Percentiles rank a stretch among this genome's conserved stretches.
Conservation (phyloP, 2,797 vertebrate species). For the Hoplostethus atlanticus region DNA sequence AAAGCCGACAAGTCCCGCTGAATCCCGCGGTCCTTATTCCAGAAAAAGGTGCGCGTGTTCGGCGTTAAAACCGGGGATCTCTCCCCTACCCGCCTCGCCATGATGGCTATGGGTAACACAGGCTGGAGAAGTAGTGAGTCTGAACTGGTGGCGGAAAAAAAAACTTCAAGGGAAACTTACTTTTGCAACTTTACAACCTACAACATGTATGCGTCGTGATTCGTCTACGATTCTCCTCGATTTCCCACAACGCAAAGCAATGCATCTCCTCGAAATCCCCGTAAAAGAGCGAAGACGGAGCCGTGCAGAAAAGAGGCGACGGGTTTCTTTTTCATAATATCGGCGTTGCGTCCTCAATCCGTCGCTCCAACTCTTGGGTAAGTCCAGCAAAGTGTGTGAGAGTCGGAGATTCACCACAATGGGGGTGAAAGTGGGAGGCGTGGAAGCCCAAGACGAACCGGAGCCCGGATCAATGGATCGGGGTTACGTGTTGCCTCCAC, state of each 20-base stretch:
- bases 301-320: conserved; percentile 47
- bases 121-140: conserved; percentile 59
- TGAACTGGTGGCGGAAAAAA: conserved; percentile 41
- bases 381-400: conserved; percentile 75
- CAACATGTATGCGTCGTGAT: conserved; percentile 50
- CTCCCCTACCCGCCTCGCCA: conserved; percentile 82
- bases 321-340: conserved; percentile 10
- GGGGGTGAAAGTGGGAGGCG: conserved; percentile 84
- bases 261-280: conserved; percentile 51
- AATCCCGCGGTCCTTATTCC: conserved; percentile 58
- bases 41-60: conserved; percentile 57
- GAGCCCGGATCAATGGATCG: conserved; percentile 78
- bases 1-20: conserved; percentile 52
- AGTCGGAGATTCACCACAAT: conserved; percentile 85
- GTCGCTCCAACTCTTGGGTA: conserved; percentile 73
- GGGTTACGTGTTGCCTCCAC: conserved; percentile 64
- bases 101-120: conserved; percentile 72
- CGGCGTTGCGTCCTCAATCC: conserved; percentile 41
- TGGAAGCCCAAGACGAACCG: conserved; percentile 76
- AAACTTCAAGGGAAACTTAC: conserved; percentile 79
- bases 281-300: conserved; percentile 41
- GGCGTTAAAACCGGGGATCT: conserved; percentile 61
- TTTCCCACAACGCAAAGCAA: conserved; percentile 45
- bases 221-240: conserved; percentile 41
- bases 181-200: conserved; percentile 81